These are phyloP conservation scores for Phyllopteryx taeniolatus DNA, from an alignment of 2,113 vertebrate species.

Conservation along the genomic window DNA sequence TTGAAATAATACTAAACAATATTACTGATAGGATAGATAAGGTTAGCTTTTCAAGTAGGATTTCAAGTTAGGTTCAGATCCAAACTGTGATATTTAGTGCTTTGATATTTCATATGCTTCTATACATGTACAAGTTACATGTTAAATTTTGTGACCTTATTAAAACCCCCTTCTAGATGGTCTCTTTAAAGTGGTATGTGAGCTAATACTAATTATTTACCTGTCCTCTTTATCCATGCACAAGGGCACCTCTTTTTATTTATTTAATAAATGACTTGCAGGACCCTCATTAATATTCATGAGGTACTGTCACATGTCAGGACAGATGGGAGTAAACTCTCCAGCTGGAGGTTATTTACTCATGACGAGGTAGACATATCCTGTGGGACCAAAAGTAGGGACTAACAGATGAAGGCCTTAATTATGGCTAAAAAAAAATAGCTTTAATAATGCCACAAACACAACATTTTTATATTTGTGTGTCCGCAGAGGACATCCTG, in stretches of 20 bases:
- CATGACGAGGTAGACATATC: not conserved
- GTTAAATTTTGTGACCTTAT: not conserved
- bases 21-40: no score
- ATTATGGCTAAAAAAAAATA: not conserved
- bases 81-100: no score
- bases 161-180: not conserved
- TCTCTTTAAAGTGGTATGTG: not conserved
- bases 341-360: not conserved
- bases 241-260: not conserved
- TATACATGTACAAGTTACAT: no score
- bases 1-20: no score
- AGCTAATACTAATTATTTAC: not conserved
- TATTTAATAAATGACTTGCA: not conserved
- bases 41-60: no score
- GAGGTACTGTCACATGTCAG: not conserved
- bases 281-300: not conserved
- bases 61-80: no score
- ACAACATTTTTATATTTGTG: not conserved
- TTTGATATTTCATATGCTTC: no score
- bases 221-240: not conserved
- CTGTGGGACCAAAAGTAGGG: not conserved
- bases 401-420: not conserved
- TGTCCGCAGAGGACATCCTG: conserved; percentile 72
- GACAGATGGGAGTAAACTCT: not conserved
- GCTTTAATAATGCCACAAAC: not conserved